Evolutionary conservation across 2,797 vertebrate genomes (phyloP).

Genomic region (Parauchenoglanis ngamensis): DNA sequence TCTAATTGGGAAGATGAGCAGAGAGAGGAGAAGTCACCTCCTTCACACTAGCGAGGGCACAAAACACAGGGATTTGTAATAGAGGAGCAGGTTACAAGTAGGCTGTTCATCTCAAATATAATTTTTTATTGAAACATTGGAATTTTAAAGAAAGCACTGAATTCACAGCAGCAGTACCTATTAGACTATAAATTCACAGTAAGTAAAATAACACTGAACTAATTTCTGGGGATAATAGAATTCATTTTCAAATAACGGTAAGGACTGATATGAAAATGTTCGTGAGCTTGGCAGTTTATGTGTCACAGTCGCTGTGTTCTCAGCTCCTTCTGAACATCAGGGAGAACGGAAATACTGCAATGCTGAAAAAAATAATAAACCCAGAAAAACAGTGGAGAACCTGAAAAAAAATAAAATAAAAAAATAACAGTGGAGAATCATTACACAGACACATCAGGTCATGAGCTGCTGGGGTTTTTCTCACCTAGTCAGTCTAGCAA

Average conservation of each 20-base stretch:
- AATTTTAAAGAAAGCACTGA: too few relatives aligned
- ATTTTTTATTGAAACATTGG: constrained; percentile 5
- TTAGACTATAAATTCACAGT: too few relatives aligned
- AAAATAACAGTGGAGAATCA: neutral
- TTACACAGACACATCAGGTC: neutral
- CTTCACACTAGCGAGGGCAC: constrained; percentile 13
- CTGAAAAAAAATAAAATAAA: constrained; percentile 21
- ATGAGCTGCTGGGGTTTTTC: neutral
- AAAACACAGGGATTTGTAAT: constrained; percentile 20
- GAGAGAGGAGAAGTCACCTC: constrained; percentile 29
- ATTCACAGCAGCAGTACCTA: too few relatives aligned
- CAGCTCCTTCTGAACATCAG: constrained; percentile 44
- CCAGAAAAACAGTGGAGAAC: neutral
- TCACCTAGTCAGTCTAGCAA: constrained; percentile 52
- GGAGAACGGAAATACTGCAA: constrained; percentile 43
- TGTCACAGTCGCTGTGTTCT: neutral
- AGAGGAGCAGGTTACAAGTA: constrained; percentile 12
- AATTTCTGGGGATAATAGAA: neutral
- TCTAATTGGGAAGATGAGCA: neutral
- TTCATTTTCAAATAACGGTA: neutral
- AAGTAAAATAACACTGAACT: neutral
- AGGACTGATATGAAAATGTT: neutral
- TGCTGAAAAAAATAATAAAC: constrained; percentile 32
- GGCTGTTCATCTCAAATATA: constrained; percentile 23
- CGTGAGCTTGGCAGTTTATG: neutral